A percentile compares a stretch with the other conserved stretches of the same genome.
Conservation (phyloP, 37 sponge, comb jelly and placozoan species). For the Diacarnus erythraeanus region DNA sequence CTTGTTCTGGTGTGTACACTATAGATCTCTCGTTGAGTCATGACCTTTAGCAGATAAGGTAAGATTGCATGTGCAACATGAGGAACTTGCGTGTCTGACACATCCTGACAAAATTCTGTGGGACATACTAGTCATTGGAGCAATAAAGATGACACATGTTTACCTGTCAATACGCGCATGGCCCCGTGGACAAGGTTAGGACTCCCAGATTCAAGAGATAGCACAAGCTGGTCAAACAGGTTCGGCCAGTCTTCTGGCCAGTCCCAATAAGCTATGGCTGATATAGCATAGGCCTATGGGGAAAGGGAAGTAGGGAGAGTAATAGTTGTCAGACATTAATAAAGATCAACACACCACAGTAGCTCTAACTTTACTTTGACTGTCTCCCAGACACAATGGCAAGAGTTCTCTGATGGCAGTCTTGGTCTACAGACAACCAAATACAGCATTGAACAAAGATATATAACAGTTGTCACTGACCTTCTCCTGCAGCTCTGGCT, state of each 20-base stretch:
- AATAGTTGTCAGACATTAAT: not conserved
- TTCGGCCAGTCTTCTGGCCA: slow-evolving; percentile 85
- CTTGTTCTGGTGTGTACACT: slow-evolving; percentile 43
- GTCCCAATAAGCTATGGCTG: slow-evolving; percentile 76
- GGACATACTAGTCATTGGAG: not conserved
- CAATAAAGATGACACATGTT: not conserved
- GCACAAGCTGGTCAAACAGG: slow-evolving; percentile 57
- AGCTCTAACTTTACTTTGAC: slow-evolving; percentile 62
- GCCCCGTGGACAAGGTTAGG: slow-evolving; percentile 64
- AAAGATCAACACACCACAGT: slow-evolving; percentile 45
- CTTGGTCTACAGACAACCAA: slow-evolving; percentile 35
- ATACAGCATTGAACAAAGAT: not conserved
- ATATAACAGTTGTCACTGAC: not conserved
- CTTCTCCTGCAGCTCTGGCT: slow-evolving; percentile 47
- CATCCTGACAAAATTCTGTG: slow-evolving; percentile 64
- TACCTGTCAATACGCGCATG: slow-evolving; percentile 76
- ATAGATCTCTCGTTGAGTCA: slow-evolving; percentile 44
- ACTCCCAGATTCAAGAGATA: slow-evolving; percentile 39
- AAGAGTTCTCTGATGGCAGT: slow-evolving; percentile 49
- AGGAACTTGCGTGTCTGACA: slow-evolving; percentile 55
- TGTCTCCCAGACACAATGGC: slow-evolving; percentile 36
- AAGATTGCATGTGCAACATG: slow-evolving; percentile 52
- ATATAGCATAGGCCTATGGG: slow-evolving; percentile 77
- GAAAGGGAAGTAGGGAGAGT: not conserved
- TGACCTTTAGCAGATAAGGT: slow-evolving; percentile 57